Conservation (phyloP, 2,888 invertebrate species). For the Synergus gifuensis region DNA sequence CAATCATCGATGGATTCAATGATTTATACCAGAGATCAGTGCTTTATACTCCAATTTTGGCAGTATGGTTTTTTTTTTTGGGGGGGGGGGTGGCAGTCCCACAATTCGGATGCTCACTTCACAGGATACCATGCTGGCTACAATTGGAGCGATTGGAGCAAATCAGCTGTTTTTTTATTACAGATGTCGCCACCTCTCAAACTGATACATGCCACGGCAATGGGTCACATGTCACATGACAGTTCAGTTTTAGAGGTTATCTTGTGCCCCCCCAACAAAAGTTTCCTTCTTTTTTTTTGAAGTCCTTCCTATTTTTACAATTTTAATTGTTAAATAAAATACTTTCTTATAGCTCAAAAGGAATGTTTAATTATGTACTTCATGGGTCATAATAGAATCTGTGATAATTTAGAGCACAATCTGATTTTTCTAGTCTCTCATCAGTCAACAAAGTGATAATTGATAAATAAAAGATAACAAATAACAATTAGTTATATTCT, state of each 20-base stretch:
- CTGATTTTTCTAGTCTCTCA: neutral
- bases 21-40: too few species aligned
- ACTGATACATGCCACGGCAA: neutral
- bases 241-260: neutral
- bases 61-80: too few species aligned
- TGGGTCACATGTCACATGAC: neutral
- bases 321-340: neutral
- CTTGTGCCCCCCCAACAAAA: neutral
- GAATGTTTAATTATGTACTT: neutral
- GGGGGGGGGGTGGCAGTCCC: too few species aligned
- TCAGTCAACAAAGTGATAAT: neutral
- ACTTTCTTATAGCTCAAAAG: too few species aligned
- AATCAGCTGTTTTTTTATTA: neutral
- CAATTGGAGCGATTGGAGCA: too few species aligned
- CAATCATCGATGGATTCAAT: too few species aligned
- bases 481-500: neutral
- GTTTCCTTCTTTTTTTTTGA: neutral
- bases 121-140: neutral
- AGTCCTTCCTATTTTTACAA: neutral
- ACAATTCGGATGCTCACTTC: too few species aligned
- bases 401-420: neutral
- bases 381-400: neutral
- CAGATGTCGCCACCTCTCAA: neutral
- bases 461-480: neutral
- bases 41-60: neutral